A percentile compares a stretch with the other conserved stretches of the same genome.
phyloP scores from a whole-genome alignment of 2,888 invertebrate species.

The Tenodera sinensis region DNA sequence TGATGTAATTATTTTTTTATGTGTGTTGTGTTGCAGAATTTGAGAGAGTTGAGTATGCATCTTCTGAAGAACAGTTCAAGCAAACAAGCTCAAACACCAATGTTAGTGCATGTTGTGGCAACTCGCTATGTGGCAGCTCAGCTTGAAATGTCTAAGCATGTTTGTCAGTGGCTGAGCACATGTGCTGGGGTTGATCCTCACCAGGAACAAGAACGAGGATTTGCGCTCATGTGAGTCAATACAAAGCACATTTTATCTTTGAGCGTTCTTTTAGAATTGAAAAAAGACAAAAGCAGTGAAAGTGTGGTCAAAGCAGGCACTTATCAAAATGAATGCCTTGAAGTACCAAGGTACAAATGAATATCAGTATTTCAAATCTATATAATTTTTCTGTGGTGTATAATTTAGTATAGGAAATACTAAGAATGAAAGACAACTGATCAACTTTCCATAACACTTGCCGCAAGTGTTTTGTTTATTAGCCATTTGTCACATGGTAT shows the following conservation, averaged over 20 bases:
- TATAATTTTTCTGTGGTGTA: too few species aligned
- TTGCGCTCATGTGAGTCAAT: slow-evolving; percentile 69
- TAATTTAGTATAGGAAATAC: too few species aligned
- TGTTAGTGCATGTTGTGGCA: slow-evolving; percentile 74
- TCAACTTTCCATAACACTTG: too few species aligned
- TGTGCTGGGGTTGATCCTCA: slow-evolving; percentile 65
- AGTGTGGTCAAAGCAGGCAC: too few species aligned
- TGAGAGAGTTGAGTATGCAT: slow-evolving; percentile 82
- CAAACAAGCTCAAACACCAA: slow-evolving; percentile 53
- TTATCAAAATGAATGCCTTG: too few species aligned
- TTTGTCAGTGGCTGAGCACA: slow-evolving; percentile 71
- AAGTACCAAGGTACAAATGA: too few species aligned
- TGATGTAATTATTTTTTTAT: background rate
- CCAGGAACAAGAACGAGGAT: slow-evolving; percentile 70
- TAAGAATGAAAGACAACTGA: too few species aligned
- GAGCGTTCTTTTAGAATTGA: too few species aligned
- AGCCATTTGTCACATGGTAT: too few species aligned
- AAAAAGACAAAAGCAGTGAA: too few species aligned
- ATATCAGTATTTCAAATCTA: too few species aligned
- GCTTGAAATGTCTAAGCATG: slow-evolving; percentile 70
- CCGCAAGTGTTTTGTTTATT: too few species aligned
- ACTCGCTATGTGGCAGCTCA: slow-evolving; percentile 80
- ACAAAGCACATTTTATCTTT: background rate
- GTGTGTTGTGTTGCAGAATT: slow-evolving; percentile 54
- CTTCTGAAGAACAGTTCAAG: slow-evolving; percentile 59